Percentiles rank a stretch among this genome's conserved stretches.
Conservation (phyloP, 2,113 vertebrate species). For the Scomber colias region DNA sequence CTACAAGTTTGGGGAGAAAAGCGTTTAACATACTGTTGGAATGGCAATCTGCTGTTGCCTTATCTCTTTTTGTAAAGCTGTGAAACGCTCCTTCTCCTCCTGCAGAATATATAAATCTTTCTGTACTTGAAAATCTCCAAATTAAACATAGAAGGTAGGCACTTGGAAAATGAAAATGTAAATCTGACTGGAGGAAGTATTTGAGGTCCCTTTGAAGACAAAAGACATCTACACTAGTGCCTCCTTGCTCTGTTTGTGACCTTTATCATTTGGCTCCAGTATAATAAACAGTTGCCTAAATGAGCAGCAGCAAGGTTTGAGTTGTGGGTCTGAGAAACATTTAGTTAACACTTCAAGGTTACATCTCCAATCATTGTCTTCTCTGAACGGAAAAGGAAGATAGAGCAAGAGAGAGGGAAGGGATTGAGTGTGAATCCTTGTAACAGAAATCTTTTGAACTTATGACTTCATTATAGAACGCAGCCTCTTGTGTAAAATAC, state of each 20-base stretch:
- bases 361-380: constrained; percentile 27
- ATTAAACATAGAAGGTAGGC: constrained; percentile 75
- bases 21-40: constrained; percentile 76
- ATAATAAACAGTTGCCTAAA: constrained; percentile 77
- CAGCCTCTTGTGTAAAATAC: constrained; percentile 69
- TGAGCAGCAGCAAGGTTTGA: constrained; percentile 69
- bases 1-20: constrained; percentile 69
- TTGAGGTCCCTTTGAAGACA: constrained; percentile 51
- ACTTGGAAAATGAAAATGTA: constrained; percentile 83
- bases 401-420: constrained; percentile 9
- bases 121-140: constrained; percentile 53
- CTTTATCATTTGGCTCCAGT: constrained; percentile 72
- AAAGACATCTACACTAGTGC: constrained; percentile 64
- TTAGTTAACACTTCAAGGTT: constrained; percentile 70
- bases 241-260: constrained; percentile 73
- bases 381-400: constrained; percentile 29
- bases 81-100: constrained; percentile 61
- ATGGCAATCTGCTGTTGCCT: constrained; percentile 69
- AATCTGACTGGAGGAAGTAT: constrained; percentile 69
- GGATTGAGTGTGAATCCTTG: constrained; percentile 52
- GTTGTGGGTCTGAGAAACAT: constrained; percentile 61
- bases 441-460: constrained; percentile 72
- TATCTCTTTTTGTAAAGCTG: constrained; percentile 73
- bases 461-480: constrained; percentile 65
- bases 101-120: constrained; percentile 79